Evolutionary conservation across 37 sponge, comb jelly and placozoan species (phyloP).

Genomic region (Petrosia ficiformis): DNA sequence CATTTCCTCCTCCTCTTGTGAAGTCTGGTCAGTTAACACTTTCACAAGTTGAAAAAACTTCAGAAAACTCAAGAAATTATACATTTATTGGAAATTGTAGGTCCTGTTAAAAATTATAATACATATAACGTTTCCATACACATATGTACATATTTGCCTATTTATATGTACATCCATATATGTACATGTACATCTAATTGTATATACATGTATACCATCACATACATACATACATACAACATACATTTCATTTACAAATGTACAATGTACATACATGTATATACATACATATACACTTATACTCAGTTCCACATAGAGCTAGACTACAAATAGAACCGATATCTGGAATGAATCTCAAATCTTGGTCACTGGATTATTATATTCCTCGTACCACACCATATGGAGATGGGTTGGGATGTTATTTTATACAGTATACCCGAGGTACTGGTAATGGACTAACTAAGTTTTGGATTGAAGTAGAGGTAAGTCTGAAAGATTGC

Average conservation of each 20-base stretch:
- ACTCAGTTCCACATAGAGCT: conserved; percentile 38
- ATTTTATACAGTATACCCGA: conserved; percentile 50
- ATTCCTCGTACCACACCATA: conserved; percentile 25
- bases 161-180: no score
- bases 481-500: conserved; percentile 8
- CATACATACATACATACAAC: no score
- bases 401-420: no score
- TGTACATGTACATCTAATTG: no score
- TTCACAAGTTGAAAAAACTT: background rate
- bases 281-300: no score
- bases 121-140: background rate
- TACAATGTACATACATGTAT: no score
- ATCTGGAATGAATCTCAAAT: conserved; percentile 7
- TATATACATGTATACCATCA: no score
- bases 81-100: conserved; percentile 44
- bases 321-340: conserved; percentile 11
- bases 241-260: no score
- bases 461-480: conserved; percentile 47
- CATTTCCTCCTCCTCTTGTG: conserved; percentile 14
- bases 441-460: conserved; percentile 24
- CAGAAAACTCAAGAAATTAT: conserved; percentile 12
- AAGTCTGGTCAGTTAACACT: background rate
- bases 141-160: no score
- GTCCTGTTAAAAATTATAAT: background rate
- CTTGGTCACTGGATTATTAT: conserved; percentile 51